Evolutionary conservation across 2,888 invertebrate genomes (phyloP), one percentile per base, ranked within the genome.

Genomic region (Catocala nupta): DNA sequence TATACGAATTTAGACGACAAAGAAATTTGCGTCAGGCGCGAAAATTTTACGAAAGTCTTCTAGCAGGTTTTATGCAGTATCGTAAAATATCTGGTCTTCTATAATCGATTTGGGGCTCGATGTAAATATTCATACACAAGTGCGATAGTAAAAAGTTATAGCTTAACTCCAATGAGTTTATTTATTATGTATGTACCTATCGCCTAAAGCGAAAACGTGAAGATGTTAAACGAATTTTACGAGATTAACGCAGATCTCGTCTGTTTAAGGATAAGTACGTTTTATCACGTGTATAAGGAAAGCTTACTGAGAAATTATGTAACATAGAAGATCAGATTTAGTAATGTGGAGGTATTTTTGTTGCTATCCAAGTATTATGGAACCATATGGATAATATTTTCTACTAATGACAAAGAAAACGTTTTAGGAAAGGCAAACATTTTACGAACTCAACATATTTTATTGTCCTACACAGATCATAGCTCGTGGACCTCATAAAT

Each of bases 41-140:
- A n/a, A 51, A 59, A 33, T 63, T 48, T 57, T 59, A 54, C n/a
- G 53, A 36, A 59, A 52, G 60, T 56, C 52, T 59, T 56, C 39
- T 16, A 10, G 49, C 42, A 25, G 34, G 25, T 11, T 58, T 68
- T 61, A 61, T 57, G 52, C 7, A 47, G 39, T 62, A 9, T 54
- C 51, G 48, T 63, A 47, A 71, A 65, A 65, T 57, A 58, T 66
- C 4, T 25, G 25, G 25, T 25, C 25, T 1, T 25, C 25, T 25
- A 25, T 25, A 25, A 25, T 25, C 25, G 25, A 25, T 25, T 25
- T 25, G 25, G 25, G 25, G 25, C 16, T 50, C 42, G 39, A 45
- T 54, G 1, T 39, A 52, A 55, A 45, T 34, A 47, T 13, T 59
- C 0, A 42, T 48, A 10, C 36, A 34, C 2, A 45, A 44, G 10